Evolutionary conservation across 2,888 invertebrate genomes (phyloP).

Genomic region (Sphaerophoria taeniata): DNA sequence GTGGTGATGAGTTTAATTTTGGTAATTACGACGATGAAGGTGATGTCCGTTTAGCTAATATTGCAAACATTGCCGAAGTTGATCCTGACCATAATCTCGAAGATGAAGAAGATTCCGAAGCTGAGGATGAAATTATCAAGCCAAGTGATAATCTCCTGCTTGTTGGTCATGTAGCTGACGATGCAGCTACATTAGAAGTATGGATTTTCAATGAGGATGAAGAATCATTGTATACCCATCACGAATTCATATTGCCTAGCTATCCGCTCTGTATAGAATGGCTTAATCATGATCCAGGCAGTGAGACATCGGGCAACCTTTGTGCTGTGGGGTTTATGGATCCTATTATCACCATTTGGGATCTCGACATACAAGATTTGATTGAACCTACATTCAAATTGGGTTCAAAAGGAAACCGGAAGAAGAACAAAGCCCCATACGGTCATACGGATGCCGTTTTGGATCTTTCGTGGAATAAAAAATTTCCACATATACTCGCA

Average conservation of each 20-base stretch:
- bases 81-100: constrained; percentile 79
- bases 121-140: constrained; percentile 95
- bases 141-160: constrained; percentile 94
- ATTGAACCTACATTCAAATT: constrained; percentile 94
- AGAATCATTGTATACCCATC: constrained; percentile 95
- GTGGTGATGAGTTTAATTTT: constrained; percentile 89
- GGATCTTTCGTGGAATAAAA: constrained; percentile 94
- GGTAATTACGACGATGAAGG: constrained; percentile 88
- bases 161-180: constrained; percentile 93
- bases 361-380: constrained; percentile 95
- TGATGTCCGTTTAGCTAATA: constrained; percentile 79
- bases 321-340: constrained; percentile 97
- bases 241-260: constrained; percentile 94
- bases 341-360: constrained; percentile 97
- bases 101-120: constrained; percentile 87
- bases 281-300: constrained; percentile 92
- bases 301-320: constrained; percentile 90
- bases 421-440: constrained; percentile 87
- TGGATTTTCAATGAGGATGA: constrained; percentile 96
- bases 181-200: constrained; percentile 94
- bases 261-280: constrained; percentile 97
- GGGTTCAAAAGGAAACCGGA: constrained; percentile 89
- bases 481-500: constrained; percentile 93
- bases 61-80: constrained; percentile 82
- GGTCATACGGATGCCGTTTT: constrained; percentile 97